phyloP scores from a whole-genome alignment of 2,113 vertebrate species.

The Bos indicus region DNA sequence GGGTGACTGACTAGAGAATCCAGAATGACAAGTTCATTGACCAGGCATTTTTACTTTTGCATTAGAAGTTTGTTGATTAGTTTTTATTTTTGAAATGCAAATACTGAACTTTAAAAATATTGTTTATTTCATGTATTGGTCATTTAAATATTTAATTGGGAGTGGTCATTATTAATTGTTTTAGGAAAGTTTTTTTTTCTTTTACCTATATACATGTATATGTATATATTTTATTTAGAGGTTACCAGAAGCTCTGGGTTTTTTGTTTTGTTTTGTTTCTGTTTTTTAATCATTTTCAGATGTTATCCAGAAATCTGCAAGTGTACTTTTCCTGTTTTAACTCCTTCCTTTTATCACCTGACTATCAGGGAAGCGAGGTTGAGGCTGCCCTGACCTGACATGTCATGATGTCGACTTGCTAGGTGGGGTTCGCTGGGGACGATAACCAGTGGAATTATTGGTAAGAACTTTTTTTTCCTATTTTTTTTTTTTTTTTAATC shows the following conservation, averaged over 20 bases:
- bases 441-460: constrained; percentile 86
- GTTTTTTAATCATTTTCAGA: constrained; percentile 79
- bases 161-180: constrained; percentile 60
- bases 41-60: constrained; percentile 27
- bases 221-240: constrained; percentile 67
- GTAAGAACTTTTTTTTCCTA: constrained; percentile 89
- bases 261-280: constrained; percentile 72
- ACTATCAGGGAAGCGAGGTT: constrained; percentile 93
- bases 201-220: constrained; percentile 57
- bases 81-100: constrained; percentile 42
- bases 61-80: constrained; percentile 40
- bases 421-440: constrained; percentile 88
- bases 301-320: constrained; percentile 84
- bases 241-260: constrained; percentile 88
- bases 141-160: constrained; percentile 54
- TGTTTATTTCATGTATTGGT: constrained; percentile 41
- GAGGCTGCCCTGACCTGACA: constrained; percentile 89
- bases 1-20: constrained; percentile 61
- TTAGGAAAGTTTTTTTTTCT: constrained; percentile 48
- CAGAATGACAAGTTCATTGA: constrained; percentile 29
- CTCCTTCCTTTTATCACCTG: constrained; percentile 96
- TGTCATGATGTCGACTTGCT: constrained; percentile 90
- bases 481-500: constrained; percentile 77
- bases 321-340: constrained; percentile 89
- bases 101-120: constrained; percentile 46